phyloP scores from a whole-genome alignment of 1,140 invertebrate species.

The Mesaphorura yosii region DNA sequence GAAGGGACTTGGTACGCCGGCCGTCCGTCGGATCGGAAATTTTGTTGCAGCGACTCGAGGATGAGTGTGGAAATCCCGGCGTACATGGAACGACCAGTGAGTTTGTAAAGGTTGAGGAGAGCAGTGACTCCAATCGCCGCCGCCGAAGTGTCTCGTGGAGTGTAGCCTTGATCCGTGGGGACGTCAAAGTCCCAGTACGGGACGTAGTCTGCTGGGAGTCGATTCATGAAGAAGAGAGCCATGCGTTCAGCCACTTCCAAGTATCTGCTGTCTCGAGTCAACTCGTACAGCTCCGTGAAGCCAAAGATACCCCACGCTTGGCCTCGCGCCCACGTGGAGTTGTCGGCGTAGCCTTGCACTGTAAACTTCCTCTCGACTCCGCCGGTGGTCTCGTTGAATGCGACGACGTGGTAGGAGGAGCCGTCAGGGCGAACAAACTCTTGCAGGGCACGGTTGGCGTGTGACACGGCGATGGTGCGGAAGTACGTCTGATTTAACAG shows the following conservation, averaged over 20 bases:
- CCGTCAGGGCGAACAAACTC: conserved; percentile 18
- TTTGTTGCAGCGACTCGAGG: conserved; percentile 4
- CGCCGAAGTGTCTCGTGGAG: conserved; percentile 26
- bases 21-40: conserved; percentile 15
- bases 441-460: conserved; percentile 18
- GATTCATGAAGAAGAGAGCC: conserved; percentile 15
- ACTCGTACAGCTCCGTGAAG: conserved; percentile 12
- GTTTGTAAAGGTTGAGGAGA: conserved; percentile 10
- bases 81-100: conserved; percentile 8
- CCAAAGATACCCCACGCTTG: conserved; percentile 24
- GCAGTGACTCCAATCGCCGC: conserved; percentile 16
- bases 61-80: conserved; percentile 13
- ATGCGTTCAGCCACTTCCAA: conserved; percentile 13
- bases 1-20: conserved; percentile 14
- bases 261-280: conserved; percentile 1
- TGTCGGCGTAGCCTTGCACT: conserved; percentile 18
- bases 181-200: conserved; percentile 29
- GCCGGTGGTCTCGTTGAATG: conserved; percentile 20
- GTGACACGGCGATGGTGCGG: conserved; percentile 13
- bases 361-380: conserved; percentile 18
- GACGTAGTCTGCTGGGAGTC: conserved; percentile 14
- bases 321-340: conserved; percentile 24
- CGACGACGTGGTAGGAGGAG: conserved; percentile 18
- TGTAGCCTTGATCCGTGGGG: conserved; percentile 4
- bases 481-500: conserved; percentile 14